Base-by-base conservation (phyloP, 2,113 vertebrate genomes). In the Cyprinodon tularosa region DNA sequence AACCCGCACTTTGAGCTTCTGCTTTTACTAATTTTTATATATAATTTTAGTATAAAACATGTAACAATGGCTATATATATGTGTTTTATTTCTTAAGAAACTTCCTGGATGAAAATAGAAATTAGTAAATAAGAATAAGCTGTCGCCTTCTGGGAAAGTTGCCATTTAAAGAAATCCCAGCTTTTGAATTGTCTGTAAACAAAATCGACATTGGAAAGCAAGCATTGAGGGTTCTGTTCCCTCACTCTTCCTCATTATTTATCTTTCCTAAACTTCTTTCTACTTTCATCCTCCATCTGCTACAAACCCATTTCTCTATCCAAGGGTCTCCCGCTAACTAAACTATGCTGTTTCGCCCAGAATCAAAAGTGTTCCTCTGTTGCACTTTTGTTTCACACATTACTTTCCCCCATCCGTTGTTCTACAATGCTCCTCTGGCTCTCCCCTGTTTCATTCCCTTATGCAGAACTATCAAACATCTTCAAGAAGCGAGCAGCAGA, bases 401-500 rank as follows among this genome's bases (percentile, higher is more conserved):
- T 71, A 68, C 63, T 82, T 75, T 77, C 74, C 66, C 79, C 62
- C 11, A 4, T 71, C 66, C 67, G 7, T 47, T 38, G 2, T 66
- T 66, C 62, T 62, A 15, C 70, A 71, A 80, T 13, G 66, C 70
- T 36, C 22, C 76, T 4, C 59, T 20, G 42, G 4, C 64, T 42
- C 63, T 48, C 50, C 65, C 9, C 15, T 40, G 42, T n/a, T 12
- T 36, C 45, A 50, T 29, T 17, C 69, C 63, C 71, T 75, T 22
- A 12, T 67, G 77, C 85, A 63, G 14, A 71, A 84, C 76, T 82
- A 86, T 88, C 85, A 85, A 84, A 90, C 40, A 61, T 73, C 77
- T 84, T 76, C 65, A 80, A 82, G 77, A 86, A 85, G 88, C 39
- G 72, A 87, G 80, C 82, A 74, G 76, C 66, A 61, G 84, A 77